phyloP scores from a whole-genome alignment of 2,797 vertebrate species.

The Pogoniulus pusillus region DNA sequence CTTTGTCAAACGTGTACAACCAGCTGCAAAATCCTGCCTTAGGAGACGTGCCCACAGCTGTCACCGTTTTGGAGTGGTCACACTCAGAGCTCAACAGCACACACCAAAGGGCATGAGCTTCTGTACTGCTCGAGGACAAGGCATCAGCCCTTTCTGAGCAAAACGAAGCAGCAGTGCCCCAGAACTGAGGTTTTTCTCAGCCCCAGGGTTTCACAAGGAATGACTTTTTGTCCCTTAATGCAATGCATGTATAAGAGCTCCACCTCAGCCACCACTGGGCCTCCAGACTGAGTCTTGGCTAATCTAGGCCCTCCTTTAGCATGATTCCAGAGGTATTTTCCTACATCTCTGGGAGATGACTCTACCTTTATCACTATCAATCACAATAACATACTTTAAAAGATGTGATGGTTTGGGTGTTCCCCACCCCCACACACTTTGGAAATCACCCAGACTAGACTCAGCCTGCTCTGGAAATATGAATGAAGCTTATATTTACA shows the following conservation, averaged over 20 bases:
- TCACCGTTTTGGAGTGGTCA: background rate
- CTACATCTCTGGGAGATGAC: background rate
- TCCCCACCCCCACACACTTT: too few species aligned
- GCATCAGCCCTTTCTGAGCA: background rate
- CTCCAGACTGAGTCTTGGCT: accelerated
- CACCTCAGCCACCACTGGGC: background rate
- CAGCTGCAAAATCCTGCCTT: background rate
- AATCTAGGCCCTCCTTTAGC: background rate
- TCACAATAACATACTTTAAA: accelerated
- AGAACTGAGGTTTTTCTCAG: background rate
- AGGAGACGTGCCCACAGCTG: background rate
- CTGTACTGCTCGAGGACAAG: background rate
- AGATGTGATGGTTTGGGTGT: too few species aligned
- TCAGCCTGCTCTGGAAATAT: too few species aligned
- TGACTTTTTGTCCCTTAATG: background rate
- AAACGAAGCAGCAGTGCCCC: accelerated
- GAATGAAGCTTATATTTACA: too few species aligned
- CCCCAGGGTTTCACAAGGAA: background rate
- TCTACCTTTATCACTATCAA: background rate
- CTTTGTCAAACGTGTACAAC: accelerated
- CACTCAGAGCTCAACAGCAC: background rate
- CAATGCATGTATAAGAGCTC: too few species aligned
- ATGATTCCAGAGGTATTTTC: background rate
- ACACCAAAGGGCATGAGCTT: background rate
- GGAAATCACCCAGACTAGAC: too few species aligned